These are phyloP conservation scores for Pseudachorutes palmiensis DNA, from an alignment of 1,140 invertebrate genomes.

Conservation along the genomic window DNA sequence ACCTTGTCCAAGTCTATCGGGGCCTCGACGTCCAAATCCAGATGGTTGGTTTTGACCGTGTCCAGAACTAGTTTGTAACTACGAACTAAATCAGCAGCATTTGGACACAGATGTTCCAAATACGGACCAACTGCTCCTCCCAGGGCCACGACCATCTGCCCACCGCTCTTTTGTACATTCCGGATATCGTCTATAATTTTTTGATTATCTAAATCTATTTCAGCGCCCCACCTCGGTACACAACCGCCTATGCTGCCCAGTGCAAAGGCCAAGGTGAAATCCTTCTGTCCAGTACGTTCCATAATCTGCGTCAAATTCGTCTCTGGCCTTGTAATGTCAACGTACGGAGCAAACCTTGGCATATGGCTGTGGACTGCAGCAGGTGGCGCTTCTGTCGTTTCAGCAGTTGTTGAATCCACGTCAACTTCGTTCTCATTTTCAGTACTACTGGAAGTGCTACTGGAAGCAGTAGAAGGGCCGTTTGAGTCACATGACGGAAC, in stretches of 20 bases:
- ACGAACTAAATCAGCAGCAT: slow-evolving; percentile 16
- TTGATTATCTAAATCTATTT: slow-evolving; percentile 26
- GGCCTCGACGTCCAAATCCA: slow-evolving; percentile 39
- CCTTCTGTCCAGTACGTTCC: slow-evolving; percentile 24
- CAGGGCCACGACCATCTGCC: slow-evolving; percentile 21
- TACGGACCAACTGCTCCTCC: slow-evolving; percentile 38
- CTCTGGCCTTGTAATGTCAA: slow-evolving; percentile 17
- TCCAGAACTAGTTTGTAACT: slow-evolving; percentile 35
- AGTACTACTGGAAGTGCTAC: not conserved
- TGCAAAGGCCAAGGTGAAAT: slow-evolving; percentile 37
- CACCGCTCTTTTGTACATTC: slow-evolving; percentile 17
- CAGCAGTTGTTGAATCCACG: not conserved
- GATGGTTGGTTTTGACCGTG: slow-evolving; percentile 27
- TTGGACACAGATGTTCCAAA: slow-evolving; percentile 31
- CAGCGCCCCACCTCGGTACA: slow-evolving; percentile 34
- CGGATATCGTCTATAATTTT: slow-evolving; percentile 30
- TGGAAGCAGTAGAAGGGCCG: not conserved
- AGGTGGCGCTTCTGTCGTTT: not conserved
- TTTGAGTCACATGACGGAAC: not conserved
- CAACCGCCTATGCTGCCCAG: slow-evolving; percentile 30
- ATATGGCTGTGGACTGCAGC: not conserved
- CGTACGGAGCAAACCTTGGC: slow-evolving; percentile 29
- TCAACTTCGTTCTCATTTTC: not conserved
- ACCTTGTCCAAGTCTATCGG: slow-evolving; percentile 30
- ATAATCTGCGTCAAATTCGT: slow-evolving; percentile 23